Percentiles rank a stretch among this genome's conserved stretches.
Evolutionary conservation across 2,113 vertebrate species (phyloP).

Genomic region (Phycodurus eques): DNA sequence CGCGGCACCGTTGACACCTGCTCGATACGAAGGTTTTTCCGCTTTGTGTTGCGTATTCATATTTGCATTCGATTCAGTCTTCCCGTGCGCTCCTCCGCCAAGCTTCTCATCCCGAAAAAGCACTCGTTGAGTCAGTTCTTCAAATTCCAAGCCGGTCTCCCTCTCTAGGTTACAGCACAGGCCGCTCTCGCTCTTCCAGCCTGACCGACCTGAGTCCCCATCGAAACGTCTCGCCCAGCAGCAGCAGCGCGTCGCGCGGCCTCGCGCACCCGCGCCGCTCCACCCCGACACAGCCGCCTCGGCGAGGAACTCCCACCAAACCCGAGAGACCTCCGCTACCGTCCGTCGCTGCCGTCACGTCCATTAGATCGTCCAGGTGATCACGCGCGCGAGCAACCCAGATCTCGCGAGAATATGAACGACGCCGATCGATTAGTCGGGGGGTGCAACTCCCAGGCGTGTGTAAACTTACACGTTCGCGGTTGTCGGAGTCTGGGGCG

Average conservation of each 20-base stretch:
- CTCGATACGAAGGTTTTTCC: no score
- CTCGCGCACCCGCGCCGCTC: conserved; percentile 12
- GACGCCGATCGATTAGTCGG: no score
- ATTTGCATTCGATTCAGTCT: no score
- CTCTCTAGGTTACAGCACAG: conserved; percentile 49
- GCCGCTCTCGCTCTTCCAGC: conserved; percentile 59
- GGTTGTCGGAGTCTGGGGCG: background rate
- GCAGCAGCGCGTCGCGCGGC: conserved; percentile 38
- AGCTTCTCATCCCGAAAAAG: no score
- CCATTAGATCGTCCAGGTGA: conserved; percentile 58
- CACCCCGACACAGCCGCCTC: conserved; percentile 22
- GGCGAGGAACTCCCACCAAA: conserved; percentile 32
- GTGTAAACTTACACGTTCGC: conserved; percentile 19
- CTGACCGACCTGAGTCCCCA: conserved; percentile 55
- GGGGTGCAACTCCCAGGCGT: conserved; percentile 12
- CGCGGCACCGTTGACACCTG: no score
- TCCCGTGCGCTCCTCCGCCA: no score
- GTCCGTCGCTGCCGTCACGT: conserved; percentile 38
- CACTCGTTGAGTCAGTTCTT: no score
- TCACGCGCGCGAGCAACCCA: background rate
- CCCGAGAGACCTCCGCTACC: conserved; percentile 58
- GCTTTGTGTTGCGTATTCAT: no score
- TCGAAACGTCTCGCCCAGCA: conserved; percentile 51
- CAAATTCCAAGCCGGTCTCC: background rate
- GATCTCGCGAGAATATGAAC: conserved; percentile 13